These are phyloP conservation scores for Perdita meconis DNA, from an alignment of 2,888 invertebrate species.

Conservation along the genomic window DNA sequence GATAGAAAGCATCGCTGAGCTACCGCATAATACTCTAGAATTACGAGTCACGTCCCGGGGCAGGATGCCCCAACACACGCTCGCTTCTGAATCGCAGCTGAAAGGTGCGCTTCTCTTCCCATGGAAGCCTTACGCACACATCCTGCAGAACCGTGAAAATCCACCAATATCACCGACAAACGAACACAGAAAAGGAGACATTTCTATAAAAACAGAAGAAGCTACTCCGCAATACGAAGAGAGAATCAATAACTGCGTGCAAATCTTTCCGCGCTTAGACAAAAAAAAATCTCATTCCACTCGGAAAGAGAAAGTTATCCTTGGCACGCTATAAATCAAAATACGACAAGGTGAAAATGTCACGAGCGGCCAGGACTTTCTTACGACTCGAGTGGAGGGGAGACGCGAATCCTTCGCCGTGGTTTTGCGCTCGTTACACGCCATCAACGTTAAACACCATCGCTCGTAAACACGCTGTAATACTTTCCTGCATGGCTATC, in stretches of 20 bases:
- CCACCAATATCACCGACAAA: too few relatives aligned
- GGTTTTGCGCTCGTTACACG: slow-evolving; percentile 70
- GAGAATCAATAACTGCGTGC: too few relatives aligned
- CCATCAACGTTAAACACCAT: slow-evolving; percentile 64
- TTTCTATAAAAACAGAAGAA: too few relatives aligned
- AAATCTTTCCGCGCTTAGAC: too few relatives aligned
- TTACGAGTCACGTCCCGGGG: slow-evolving; percentile 76
- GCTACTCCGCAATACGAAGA: too few relatives aligned
- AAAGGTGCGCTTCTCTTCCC: too few relatives aligned
- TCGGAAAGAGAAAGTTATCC: background rate
- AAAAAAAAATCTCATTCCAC: slow-evolving; percentile 2
- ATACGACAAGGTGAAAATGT: slow-evolving; percentile 38
- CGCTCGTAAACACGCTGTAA: slow-evolving; percentile 55
- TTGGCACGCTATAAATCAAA: slow-evolving; percentile 24
- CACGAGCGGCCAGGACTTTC: slow-evolving; percentile 12
- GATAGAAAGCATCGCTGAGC: slow-evolving; percentile 55
- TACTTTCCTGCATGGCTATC: slow-evolving; percentile 52
- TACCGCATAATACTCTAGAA: slow-evolving; percentile 78
- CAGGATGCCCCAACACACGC: slow-evolving; percentile 58
- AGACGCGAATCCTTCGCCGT: slow-evolving; percentile 63
- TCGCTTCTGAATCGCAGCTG: slow-evolving; percentile 19
- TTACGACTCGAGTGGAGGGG: background rate
- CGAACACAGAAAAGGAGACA: too few relatives aligned
- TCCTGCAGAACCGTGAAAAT: too few relatives aligned
- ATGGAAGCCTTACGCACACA: too few relatives aligned